A percentile compares a stretch with the other conserved stretches of the same genome.
phyloP scores from a whole-genome alignment of 2,888 invertebrate genomes.

The Drosophila colorata region DNA sequence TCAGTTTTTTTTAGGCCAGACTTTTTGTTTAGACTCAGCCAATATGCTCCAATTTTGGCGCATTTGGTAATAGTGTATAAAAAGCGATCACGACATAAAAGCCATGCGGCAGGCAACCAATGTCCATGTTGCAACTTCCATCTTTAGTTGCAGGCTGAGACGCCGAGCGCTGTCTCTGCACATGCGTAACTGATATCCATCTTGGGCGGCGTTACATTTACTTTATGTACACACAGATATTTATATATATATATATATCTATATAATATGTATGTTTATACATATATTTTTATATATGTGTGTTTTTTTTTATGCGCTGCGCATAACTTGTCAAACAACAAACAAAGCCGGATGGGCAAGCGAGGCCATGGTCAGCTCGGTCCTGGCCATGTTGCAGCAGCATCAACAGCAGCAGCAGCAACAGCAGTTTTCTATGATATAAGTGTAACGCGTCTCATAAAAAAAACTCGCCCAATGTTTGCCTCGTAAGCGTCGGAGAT shows the following conservation, averaged over 20 bases:
- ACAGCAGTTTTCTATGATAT: conserved; percentile 46
- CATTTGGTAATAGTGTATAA: conserved; percentile 11
- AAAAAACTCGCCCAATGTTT: conserved; percentile 48
- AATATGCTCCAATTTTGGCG: conserved; percentile 13
- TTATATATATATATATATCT: conserved; percentile 15
- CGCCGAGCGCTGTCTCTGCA: conserved; percentile 39
- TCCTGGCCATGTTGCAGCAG: conserved; percentile 32
- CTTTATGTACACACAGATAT: conserved; percentile 42
- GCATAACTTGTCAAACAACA: conserved; percentile 76
- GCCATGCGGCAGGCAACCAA: conserved; percentile 3
- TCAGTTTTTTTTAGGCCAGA: background rate
- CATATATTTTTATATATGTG: conserved; percentile 6
- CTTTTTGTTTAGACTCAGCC: background rate
- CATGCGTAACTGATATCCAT: conserved; percentile 77
- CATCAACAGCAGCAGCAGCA: conserved; percentile 19
- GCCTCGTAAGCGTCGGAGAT: conserved; percentile 48
- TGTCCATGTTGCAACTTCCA: conserved; percentile 17
- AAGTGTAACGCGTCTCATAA: conserved; percentile 56
- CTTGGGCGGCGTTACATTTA: conserved; percentile 74
- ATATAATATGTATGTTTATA: conserved; percentile 22
- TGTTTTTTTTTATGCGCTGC: conserved; percentile 33
- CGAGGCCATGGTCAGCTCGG: conserved; percentile 26
- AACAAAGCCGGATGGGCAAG: conserved; percentile 64
- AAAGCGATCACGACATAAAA: conserved; percentile 8
- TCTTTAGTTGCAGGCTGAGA: conserved; percentile 16